These are phyloP conservation scores for Menidia menidia DNA, from an alignment of 2,797 vertebrate genomes.

Conservation along the genomic window DNA sequence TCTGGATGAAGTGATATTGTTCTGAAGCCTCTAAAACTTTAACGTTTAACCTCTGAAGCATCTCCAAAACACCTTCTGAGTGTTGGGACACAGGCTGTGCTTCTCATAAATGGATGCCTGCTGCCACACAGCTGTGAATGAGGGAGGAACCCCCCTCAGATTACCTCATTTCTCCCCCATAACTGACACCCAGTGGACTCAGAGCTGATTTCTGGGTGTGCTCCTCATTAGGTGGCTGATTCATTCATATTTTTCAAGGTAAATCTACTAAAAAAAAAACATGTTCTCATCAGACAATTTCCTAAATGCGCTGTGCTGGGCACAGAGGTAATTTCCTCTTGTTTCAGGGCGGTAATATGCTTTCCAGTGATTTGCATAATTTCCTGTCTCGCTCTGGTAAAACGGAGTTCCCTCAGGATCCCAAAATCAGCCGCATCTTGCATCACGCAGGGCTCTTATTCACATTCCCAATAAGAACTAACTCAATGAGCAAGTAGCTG, in stretches of 20 bases:
- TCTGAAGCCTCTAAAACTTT: no score
- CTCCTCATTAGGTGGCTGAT: background rate
- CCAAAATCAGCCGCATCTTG: constrained; percentile 23
- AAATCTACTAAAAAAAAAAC: constrained; percentile 7
- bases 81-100: background rate
- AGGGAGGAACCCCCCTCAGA: background rate
- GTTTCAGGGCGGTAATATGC: constrained; percentile 1
- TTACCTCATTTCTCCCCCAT: constrained; percentile 4
- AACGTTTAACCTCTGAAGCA: background rate
- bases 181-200: background rate
- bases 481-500: constrained; percentile 22
- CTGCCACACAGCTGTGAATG: background rate
- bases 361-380: constrained; percentile 11
- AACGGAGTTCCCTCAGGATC: constrained; percentile 21
- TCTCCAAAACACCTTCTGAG: no score
- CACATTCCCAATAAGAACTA: constrained; percentile 23
- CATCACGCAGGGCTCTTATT: constrained; percentile 10
- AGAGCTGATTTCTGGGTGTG: background rate
- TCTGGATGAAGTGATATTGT: no score
- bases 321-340: background rate
- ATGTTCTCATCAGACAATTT: constrained; percentile 4
- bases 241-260: constrained; percentile 17
- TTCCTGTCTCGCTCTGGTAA: constrained; percentile 15
- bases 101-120: background rate
- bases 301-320: constrained; percentile 1